A percentile compares a stretch with the other conserved stretches of the same genome.
Conservation (phyloP, 2,113 vertebrate genomes). For the Rhabdornis inornatus region DNA sequence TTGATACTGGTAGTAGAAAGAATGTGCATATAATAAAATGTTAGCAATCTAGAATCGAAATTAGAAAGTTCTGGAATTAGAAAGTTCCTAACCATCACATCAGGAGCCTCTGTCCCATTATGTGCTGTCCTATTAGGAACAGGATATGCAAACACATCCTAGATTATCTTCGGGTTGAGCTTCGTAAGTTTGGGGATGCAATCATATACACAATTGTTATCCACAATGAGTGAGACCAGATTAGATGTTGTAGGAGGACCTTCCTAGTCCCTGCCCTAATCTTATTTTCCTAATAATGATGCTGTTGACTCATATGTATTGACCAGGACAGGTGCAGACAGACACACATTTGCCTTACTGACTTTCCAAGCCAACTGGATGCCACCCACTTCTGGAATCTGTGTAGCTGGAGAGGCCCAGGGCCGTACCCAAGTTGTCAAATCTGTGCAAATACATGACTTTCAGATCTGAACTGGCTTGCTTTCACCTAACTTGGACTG, state of each 20-base stretch:
- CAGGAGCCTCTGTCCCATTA: neutral
- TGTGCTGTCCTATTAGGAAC: neutral
- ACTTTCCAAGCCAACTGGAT: constrained; percentile 22
- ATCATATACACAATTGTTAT: neutral
- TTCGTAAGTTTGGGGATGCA: neutral
- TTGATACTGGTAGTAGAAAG: neutral
- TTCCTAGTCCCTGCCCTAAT: constrained; percentile 20
- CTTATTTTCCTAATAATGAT: constrained; percentile 18
- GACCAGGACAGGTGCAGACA: constrained; percentile 56
- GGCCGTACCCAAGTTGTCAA: neutral
- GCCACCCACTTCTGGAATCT: constrained; percentile 51
- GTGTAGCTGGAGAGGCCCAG: neutral
- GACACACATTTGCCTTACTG: constrained; percentile 33
- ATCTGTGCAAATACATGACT: constrained; percentile 33
- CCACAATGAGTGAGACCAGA: neutral
- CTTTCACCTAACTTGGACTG: neutral
- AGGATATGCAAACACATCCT: neutral
- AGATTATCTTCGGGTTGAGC: neutral
- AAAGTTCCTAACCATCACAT: neutral
- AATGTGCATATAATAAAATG: neutral
- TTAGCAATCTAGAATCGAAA: neutral
- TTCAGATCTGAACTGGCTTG: constrained; percentile 29
- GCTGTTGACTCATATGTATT: constrained; percentile 39
- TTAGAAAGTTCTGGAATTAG: neutral
- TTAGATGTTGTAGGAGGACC: constrained; percentile 3